Base-by-base conservation (phyloP, 2,888 invertebrate species). In the Neuroscelio doddi region DNA sequence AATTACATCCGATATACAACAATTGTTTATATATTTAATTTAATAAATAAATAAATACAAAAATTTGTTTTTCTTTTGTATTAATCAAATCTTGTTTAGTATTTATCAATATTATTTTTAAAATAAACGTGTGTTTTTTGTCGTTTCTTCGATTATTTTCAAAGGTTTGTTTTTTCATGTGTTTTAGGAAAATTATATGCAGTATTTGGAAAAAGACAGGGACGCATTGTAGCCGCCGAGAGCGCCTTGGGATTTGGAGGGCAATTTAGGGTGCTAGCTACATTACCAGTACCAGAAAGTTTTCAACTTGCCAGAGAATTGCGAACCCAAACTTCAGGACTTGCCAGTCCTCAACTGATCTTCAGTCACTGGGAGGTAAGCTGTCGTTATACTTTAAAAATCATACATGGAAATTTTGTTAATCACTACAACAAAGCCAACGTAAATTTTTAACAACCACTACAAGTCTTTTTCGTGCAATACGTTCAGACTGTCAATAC, bases 321-420 rank as follows among this genome's bases (percentile, higher is more conserved):
- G 73, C 90, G 98, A 58, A 97, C 95, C 74, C 93, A 95, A 85
- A 98, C 98, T 15, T 97, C 97, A 58, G 99, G 99, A 7, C 88
- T 97, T 69, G 98, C 98, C 5, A 93, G 93, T 82, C 98, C 98
- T 0, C 97, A 97, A 84, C 89, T 99, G 71, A 89, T 94, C 75
- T 98, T 98, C 87, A 97, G 96, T 81, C 98, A 98, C 85, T 99
- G 98, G 94, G 97, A 98, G 92, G 95, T 96, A 80, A 88, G 87
- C 16, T 21, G n/a, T 7, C 29, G 16, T 15, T 17, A 49, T 27
- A 39, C 15, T 41, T 30, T 21, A 1, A n/a, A 27, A 17, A 27
- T 39, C 38, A 49, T 29, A 39, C 1, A 8, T 32, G 24, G 7
- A 21, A 46, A 46, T 4, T 12, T 34, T 12, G 27, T 14, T 34